Conservation (phyloP, 92 coral and sea anemone species). For the Paramuricea clavata region DNA sequence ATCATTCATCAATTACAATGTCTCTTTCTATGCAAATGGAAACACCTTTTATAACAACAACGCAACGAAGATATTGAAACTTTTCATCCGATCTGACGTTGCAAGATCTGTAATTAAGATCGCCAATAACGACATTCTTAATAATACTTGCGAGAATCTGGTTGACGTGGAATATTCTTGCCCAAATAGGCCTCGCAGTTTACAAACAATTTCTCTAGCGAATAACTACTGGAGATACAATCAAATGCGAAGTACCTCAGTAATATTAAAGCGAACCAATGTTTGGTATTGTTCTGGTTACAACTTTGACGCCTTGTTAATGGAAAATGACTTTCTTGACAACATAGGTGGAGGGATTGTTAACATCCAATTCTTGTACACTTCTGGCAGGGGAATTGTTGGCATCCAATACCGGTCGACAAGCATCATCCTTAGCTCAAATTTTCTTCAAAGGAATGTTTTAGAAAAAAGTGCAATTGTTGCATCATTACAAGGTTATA, state of each 20-base stretch:
- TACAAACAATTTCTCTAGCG: not conserved
- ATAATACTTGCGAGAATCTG: not conserved
- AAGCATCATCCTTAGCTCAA: not conserved
- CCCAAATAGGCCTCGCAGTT: too few species aligned
- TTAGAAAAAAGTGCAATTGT: not conserved
- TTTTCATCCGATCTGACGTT: too few species aligned
- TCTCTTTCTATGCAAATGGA: not conserved
- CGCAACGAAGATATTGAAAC: not conserved
- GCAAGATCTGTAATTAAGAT: not conserved
- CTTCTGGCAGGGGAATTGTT: too few species aligned
- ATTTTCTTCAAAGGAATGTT: not conserved
- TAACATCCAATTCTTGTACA: not conserved
- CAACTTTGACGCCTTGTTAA: not conserved
- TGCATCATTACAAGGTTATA: not conserved
- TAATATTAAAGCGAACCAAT: not conserved
- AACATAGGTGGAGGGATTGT: constrained; percentile 3
- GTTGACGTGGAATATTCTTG: not conserved
- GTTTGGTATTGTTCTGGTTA: not conserved
- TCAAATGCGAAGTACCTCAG: not conserved
- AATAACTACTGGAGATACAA: not conserved
- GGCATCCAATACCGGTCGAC: too few species aligned
- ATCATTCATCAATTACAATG: not conserved
- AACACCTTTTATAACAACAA: constrained; percentile 5
- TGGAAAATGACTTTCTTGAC: not conserved
- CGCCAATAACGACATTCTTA: not conserved